Percentiles rank a stretch among this genome's conserved stretches.
Evolutionary conservation across 2,888 invertebrate genomes (phyloP).

Genomic region (Drosophila mettleri): DNA sequence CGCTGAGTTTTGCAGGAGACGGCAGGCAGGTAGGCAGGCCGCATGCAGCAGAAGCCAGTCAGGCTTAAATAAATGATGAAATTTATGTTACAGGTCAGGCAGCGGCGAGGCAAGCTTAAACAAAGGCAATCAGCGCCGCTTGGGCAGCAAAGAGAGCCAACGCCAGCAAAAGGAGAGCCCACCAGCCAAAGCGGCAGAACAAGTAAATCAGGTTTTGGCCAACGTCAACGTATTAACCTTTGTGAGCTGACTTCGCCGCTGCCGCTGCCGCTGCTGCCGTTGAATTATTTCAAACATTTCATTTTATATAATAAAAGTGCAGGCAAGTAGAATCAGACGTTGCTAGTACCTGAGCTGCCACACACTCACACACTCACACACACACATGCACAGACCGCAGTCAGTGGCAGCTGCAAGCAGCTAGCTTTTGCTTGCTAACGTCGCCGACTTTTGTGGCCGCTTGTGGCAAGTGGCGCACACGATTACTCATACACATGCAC

Average conservation of each 20-base stretch:
- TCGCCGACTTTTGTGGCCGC: conserved; percentile 31
- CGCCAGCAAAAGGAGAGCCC: conserved; percentile 34
- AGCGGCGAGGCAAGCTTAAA: conserved; percentile 41
- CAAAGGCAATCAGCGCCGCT: conserved; percentile 57
- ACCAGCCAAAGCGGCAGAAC: conserved; percentile 50
- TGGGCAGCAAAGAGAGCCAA: conserved; percentile 22
- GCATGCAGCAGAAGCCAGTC: conserved; percentile 20
- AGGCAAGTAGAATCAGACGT: conserved; percentile 30
- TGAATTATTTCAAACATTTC: conserved; percentile 75
- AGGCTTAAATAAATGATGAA: conserved; percentile 30
- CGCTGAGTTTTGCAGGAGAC: neutral
- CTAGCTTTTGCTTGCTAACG: conserved; percentile 29
- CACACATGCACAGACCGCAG: neutral
- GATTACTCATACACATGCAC: conserved; percentile 60
- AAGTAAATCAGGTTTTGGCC: conserved; percentile 74
- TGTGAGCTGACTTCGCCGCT: conserved; percentile 27
- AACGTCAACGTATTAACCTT: conserved; percentile 74
- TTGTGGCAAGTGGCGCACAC: conserved; percentile 67
- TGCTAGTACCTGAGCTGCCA: conserved; percentile 23
- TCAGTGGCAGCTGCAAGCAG: conserved; percentile 19
- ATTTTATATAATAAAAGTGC: conserved; percentile 55
- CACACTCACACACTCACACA: neutral
- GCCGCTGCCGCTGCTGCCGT: conserved; percentile 28
- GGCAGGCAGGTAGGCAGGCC: neutral
- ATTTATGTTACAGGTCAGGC: conserved; percentile 34